Percentiles rank a stretch among this genome's conserved stretches.
Conservation (phyloP, 2,888 invertebrate genomes). For the Lamproptera curius region DNA sequence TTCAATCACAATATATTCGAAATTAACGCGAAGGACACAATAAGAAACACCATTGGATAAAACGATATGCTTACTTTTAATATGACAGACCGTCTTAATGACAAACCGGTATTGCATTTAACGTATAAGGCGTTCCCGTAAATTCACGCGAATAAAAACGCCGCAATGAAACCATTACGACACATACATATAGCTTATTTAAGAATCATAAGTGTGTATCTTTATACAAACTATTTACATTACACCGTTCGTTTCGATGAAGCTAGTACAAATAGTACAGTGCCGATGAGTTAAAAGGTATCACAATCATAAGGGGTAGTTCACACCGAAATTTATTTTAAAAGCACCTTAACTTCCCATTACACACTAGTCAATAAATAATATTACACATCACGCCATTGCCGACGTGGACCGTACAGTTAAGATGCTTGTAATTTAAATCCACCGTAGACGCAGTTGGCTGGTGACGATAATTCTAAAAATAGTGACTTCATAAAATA, state of each 20-base stretch:
- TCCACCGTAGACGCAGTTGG: slow-evolving; percentile 15
- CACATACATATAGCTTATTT: slow-evolving; percentile 50
- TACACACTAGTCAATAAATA: slow-evolving; percentile 21
- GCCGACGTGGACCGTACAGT: slow-evolving; percentile 5
- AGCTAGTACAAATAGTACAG: slow-evolving; percentile 34
- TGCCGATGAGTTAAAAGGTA: slow-evolving; percentile 42
- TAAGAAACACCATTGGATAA: background rate
- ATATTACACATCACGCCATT: slow-evolving; percentile 5
- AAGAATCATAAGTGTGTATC: slow-evolving; percentile 43
- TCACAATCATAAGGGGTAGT: slow-evolving; percentile 45
- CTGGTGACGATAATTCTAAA: slow-evolving; percentile 13
- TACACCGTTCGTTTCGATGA: slow-evolving; percentile 38
- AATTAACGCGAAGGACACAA: background rate
- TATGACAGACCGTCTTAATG: too few relatives aligned
- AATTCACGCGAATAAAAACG: slow-evolving; percentile 44
- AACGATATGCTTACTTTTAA: background rate
- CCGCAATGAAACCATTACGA: slow-evolving; percentile 22
- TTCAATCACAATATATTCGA: background rate
- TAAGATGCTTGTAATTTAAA: slow-evolving; percentile 22
- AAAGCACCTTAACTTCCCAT: slow-evolving; percentile 30
- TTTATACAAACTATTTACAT: slow-evolving; percentile 68
- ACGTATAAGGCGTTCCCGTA: slow-evolving; percentile 43
- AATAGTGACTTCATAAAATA: slow-evolving; percentile 20
- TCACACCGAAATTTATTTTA: slow-evolving; percentile 40
- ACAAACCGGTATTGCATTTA: slow-evolving; percentile 11